Evolutionary conservation across 2,797 vertebrate genomes (phyloP).

Genomic region (Gymnothorax reevesii): DNA sequence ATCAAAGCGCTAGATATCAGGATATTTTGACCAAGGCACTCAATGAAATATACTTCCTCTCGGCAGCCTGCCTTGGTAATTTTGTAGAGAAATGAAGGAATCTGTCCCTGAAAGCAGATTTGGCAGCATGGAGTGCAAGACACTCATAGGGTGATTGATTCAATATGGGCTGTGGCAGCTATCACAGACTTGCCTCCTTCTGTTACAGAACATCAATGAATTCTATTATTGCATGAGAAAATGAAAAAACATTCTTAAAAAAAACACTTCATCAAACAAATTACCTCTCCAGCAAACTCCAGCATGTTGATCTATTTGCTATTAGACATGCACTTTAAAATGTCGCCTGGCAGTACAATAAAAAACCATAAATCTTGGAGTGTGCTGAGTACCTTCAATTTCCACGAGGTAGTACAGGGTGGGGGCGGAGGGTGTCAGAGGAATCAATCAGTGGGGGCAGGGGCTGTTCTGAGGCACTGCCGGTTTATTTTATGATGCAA

Average conservation of each 20-base stretch:
- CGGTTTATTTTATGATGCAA: slow-evolving; percentile 17
- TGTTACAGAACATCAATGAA: slow-evolving; percentile 38
- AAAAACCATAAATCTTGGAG: slow-evolving; percentile 67
- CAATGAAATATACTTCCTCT: neutral
- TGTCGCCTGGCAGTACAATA: slow-evolving; percentile 55
- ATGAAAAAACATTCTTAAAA: slow-evolving; percentile 60
- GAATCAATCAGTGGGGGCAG: slow-evolving; percentile 32
- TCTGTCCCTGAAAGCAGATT: neutral
- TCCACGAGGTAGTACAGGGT: slow-evolving; percentile 30
- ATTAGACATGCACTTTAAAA: slow-evolving; percentile 63
- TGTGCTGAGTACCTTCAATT: slow-evolving; percentile 65
- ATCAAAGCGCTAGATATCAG: neutral
- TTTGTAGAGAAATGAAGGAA: neutral
- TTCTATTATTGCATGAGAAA: slow-evolving; percentile 52
- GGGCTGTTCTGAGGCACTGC: slow-evolving; percentile 14
- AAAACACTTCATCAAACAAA: slow-evolving; percentile 65
- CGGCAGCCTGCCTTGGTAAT: neutral
- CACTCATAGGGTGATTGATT: neutral
- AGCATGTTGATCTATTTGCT: slow-evolving; percentile 64
- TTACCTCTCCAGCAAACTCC: slow-evolving; percentile 58
- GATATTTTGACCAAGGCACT: neutral
- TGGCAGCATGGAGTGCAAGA: neutral
- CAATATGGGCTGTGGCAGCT: neutral
- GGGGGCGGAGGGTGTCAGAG: neutral
- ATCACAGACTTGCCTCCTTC: slow-evolving; percentile 25